Evolutionary conservation across 2,113 vertebrate genomes (phyloP).

Genomic region (Cercocebus atys): DNA sequence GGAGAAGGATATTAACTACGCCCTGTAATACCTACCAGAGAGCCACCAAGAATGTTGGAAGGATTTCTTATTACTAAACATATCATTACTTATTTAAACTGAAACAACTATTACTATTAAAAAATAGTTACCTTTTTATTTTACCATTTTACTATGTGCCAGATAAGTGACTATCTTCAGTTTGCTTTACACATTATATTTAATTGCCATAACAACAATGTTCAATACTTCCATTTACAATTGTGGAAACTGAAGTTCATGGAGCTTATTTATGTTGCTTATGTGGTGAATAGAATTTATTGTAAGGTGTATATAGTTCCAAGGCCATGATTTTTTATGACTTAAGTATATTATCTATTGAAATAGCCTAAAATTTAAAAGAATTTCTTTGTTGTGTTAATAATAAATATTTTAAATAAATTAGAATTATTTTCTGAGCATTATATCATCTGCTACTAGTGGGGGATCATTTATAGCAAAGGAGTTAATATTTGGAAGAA

Average conservation of each 20-base stretch:
- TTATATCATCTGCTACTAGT: neutral
- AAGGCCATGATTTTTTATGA: neutral
- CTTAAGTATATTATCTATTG: neutral
- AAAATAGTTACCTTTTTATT: neutral
- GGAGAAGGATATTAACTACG: neutral
- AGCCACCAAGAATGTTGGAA: neutral
- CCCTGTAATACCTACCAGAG: neutral
- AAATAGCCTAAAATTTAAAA: neutral
- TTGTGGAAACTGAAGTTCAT: neutral
- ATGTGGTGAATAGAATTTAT: neutral
- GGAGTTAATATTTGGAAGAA: neutral
- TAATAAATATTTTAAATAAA: neutral
- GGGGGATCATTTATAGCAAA: neutral
- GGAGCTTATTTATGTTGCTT: neutral
- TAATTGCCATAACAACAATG: neutral
- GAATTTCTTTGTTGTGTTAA: neutral
- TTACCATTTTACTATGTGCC: neutral
- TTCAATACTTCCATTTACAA: neutral
- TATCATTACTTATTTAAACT: neutral
- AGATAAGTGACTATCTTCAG: neutral
- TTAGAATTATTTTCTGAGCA: neutral
- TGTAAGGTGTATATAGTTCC: neutral
- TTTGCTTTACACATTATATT: neutral
- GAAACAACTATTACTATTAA: neutral
- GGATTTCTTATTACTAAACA: neutral